Evolutionary conservation across 2,888 invertebrate genomes (phyloP), one percentile per base, ranked within the genome.

Genomic region (Lepidocyrtinus sp.): DNA sequence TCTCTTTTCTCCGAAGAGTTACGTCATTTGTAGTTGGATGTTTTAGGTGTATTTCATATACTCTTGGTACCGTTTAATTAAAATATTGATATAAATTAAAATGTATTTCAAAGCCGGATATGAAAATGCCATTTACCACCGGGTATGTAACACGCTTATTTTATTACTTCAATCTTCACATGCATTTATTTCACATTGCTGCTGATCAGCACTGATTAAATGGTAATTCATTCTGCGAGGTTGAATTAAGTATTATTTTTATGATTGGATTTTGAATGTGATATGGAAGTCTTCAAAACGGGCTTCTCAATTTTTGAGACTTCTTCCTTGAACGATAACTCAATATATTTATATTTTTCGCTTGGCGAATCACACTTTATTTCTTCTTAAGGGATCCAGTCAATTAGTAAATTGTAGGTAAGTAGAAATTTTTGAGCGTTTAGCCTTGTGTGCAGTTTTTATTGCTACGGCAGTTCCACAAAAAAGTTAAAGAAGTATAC

Each of bases 241-340:
- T 50, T 7, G 12, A 36, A 12, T 36, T 36, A 36, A 36, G 36
- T 50, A n/a, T 15, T 2, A 50, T 12, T 1, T 12, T 12, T n/a
- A 50, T n/a, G 50, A 36, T 36, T 7, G 17, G 17, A 50, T 50
- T 36, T 36, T 12, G 36, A n/a, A n/a, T n/a, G n/a, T n/a, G n/a
- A n/a, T n/a, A n/a, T n/a, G n/a, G n/a, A n/a, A n/a, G n/a, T n/a
- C n/a, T n/a, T n/a, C 22, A 17, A 68, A 79, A 80, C 80, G 75
- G 80, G 55, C 75, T 75, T 17, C 36, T n/a, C 45, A 26, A 50
- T 22, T 68, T 62, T 36, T 25, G 45, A 36, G 27, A 36, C 27
- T 70, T 75, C 80, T 80, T 80, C 80, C 80, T 80, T 75, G 67
- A 75, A 80, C 50, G 80, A 80, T 80, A 80, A 80, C 70, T 75